A percentile compares a stretch with the other conserved stretches of the same genome.
Conservation (phyloP, 1,140 invertebrate species). For the Eurosta solidaginis region DNA sequence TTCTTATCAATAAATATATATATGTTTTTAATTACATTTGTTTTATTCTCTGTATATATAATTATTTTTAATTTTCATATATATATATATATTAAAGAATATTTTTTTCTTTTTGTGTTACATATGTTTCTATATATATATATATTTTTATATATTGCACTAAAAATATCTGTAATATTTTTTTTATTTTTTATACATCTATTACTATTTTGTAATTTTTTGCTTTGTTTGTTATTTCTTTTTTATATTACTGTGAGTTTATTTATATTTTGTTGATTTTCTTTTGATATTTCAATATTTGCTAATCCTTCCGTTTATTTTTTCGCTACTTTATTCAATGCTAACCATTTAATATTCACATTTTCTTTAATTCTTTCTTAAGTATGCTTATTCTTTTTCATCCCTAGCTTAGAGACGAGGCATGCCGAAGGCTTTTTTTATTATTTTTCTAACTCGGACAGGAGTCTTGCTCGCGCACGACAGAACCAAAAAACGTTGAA, state of each 20-base stretch:
- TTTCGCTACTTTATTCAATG: background rate
- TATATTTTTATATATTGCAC: constrained; percentile 8
- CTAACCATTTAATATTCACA: background rate
- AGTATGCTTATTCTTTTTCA: background rate
- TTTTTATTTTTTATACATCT: background rate
- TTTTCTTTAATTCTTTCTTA: background rate
- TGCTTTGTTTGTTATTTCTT: background rate
- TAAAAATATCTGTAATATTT: constrained; percentile 27
- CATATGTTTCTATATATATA: background rate
- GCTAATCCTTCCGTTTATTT: background rate
- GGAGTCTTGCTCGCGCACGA: too few species aligned
- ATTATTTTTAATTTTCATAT: constrained; percentile 21
- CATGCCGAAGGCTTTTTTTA: background rate
- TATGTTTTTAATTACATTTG: background rate
- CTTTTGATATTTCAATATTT: background rate
- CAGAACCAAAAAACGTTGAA: too few species aligned
- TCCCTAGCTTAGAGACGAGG: too few species aligned
- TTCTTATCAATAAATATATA: constrained; percentile 2
- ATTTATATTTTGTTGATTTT: background rate
- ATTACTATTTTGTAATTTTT: background rate
- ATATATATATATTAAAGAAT: background rate
- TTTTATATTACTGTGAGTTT: background rate
- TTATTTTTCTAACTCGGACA: too few species aligned
- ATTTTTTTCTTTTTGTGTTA: background rate
- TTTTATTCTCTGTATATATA: constrained; percentile 11